A percentile compares a stretch with the other conserved stretches of the same genome.
These are phyloP conservation scores for Genyomyrus donnyi DNA, from an alignment of 2,113 vertebrate species.

Conservation along the genomic window DNA sequence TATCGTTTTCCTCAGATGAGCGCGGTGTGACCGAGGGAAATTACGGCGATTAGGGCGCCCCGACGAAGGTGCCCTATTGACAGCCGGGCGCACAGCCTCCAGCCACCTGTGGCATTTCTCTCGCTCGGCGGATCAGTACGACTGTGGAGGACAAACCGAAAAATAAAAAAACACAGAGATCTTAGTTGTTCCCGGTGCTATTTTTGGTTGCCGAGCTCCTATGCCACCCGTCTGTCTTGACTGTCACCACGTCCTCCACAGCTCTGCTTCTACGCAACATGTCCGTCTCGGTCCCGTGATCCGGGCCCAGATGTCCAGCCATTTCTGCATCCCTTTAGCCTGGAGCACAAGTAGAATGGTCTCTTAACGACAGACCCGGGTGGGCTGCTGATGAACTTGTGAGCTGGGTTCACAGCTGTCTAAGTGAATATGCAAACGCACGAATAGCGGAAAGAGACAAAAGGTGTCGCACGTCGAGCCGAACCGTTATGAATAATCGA, in stretches of 20 bases:
- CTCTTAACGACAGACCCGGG: not conserved
- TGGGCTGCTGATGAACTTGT: not conserved
- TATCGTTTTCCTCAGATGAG: constrained; percentile 68
- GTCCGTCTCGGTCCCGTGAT: not conserved
- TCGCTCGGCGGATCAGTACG: constrained; percentile 14
- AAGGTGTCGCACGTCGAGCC: not conserved
- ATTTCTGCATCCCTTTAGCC: not conserved
- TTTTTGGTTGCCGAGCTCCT: too few species aligned
- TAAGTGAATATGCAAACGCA: not conserved
- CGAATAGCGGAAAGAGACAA: not conserved
- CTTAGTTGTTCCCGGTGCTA: not conserved
- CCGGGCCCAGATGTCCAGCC: not conserved
- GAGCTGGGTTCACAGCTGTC: constrained; percentile 5
- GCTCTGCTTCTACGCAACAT: not conserved
- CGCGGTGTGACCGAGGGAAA: constrained; percentile 52
- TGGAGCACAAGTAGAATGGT: not conserved
- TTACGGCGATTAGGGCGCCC: constrained; percentile 45
- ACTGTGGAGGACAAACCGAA: not conserved
- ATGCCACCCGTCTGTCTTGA: not conserved
- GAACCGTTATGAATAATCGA: not conserved
- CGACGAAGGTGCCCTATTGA: constrained; percentile 45
- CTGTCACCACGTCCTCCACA: not conserved
- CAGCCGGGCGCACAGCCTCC: constrained; percentile 40
- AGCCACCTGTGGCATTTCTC: constrained; percentile 54
- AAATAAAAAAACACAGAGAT: not conserved